A percentile compares a stretch with the other conserved stretches of the same genome.
Evolutionary conservation across 2,888 invertebrate species (phyloP).

Genomic region (Hirtodrosophila duncani): DNA sequence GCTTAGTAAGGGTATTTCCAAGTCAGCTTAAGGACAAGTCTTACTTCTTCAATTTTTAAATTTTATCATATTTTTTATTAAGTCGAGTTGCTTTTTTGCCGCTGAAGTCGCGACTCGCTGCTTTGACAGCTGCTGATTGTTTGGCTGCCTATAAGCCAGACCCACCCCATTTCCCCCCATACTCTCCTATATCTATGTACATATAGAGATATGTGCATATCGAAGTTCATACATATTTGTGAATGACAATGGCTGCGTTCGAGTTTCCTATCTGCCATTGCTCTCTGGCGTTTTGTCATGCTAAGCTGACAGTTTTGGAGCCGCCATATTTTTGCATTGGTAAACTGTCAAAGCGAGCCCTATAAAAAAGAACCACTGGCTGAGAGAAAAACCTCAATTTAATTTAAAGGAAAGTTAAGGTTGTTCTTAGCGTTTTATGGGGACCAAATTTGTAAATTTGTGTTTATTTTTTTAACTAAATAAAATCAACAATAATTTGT

Average conservation of each 20-base stretch:
- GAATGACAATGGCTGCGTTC: no score
- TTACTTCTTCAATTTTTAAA: slow-evolving; percentile 2
- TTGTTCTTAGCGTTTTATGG: not conserved
- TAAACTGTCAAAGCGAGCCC: slow-evolving; percentile 17
- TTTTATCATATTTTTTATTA: slow-evolving; percentile 12
- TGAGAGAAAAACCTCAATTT: not conserved
- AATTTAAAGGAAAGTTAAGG: not conserved
- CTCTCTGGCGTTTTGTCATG: slow-evolving; percentile 26
- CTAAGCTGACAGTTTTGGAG: slow-evolving; percentile 40
- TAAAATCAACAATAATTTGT: no score
- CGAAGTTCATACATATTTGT: no score
- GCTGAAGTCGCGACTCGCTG: slow-evolving; percentile 54
- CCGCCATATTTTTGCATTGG: slow-evolving; percentile 15
- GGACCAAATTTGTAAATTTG: not conserved
- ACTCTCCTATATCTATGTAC: no score
- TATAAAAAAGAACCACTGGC: no score
- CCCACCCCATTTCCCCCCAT: no score
- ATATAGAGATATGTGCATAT: no score
- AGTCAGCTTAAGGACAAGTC: no score
- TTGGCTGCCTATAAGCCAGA: slow-evolving; percentile 26
- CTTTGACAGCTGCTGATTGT: slow-evolving; percentile 67
- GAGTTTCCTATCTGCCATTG: no score
- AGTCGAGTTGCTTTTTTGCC: slow-evolving; percentile 38
- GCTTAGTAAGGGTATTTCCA: no score
- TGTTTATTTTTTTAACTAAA: slow-evolving; percentile 5